phyloP scores from a whole-genome alignment of 2,113 vertebrate species.

The Melospiza georgiana region DNA sequence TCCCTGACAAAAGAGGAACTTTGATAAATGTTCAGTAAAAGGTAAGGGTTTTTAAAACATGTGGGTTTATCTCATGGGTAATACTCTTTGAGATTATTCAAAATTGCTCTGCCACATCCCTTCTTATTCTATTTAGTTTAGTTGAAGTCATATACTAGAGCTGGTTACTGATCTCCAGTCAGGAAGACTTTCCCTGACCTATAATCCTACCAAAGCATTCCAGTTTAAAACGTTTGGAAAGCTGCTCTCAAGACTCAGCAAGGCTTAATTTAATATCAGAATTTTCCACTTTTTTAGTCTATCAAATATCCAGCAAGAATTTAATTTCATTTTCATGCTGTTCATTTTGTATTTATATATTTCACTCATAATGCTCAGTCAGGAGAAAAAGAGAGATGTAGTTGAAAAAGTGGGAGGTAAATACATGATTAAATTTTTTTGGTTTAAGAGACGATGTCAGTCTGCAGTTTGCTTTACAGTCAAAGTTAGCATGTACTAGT shows the following conservation, averaged over 20 bases:
- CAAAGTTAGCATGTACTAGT: neutral
- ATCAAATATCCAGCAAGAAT: neutral
- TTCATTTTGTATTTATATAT: neutral
- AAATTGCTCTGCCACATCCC: neutral
- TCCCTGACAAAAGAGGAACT: neutral
- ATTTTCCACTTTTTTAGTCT: neutral
- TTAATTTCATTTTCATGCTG: neutral
- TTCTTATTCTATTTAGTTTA: neutral
- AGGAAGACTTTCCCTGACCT: neutral
- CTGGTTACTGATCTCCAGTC: neutral
- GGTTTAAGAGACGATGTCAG: neutral
- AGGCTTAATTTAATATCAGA: neutral
- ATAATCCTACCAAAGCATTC: neutral
- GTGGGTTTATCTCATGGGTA: neutral
- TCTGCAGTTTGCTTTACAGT: neutral
- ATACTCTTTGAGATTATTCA: neutral
- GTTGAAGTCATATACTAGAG: neutral
- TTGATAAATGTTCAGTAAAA: neutral
- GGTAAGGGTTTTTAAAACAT: neutral
- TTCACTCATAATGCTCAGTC: neutral
- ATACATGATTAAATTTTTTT: neutral
- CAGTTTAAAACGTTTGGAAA: neutral
- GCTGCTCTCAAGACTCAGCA: neutral
- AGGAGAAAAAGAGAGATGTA: neutral
- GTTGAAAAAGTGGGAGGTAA: neutral